These are phyloP conservation scores for Sebastes oblongus DNA, from an alignment of 2,797 vertebrate genomes.

Conservation along the genomic window DNA sequence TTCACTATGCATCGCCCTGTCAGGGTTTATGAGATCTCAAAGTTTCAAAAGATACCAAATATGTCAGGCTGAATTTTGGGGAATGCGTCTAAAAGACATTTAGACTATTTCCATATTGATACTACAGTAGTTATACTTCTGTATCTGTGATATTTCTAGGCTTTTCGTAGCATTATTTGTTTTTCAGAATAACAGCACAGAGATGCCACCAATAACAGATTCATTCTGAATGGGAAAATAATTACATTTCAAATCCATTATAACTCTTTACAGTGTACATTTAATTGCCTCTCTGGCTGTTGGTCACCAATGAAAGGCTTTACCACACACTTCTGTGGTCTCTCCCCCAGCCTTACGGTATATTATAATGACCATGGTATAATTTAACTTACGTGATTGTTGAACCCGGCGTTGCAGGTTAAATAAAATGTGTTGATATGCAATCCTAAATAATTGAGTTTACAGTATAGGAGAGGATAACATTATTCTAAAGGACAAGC, in stretches of 20 bases:
- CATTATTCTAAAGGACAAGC: conserved; percentile 15
- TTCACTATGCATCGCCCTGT: too few relatives aligned
- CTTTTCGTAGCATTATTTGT: background rate
- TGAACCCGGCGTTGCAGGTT: conserved; percentile 14
- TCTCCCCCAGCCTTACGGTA: background rate
- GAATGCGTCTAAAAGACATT: background rate
- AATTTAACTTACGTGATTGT: background rate
- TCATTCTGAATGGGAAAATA: conserved; percentile 4
- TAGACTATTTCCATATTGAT: background rate
- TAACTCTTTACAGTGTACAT: background rate
- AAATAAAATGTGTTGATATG: conserved; percentile 35
- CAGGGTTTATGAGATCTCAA: background rate
- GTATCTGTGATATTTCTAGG: background rate
- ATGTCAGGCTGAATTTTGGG: too few relatives aligned
- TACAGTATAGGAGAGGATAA: background rate
- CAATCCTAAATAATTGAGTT: conserved; percentile 32
- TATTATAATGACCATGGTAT: conserved; percentile 26
- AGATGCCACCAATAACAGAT: background rate
- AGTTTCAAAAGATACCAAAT: background rate
- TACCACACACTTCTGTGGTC: background rate
- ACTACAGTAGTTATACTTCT: background rate
- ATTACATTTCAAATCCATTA: conserved; percentile 2
- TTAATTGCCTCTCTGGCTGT: background rate
- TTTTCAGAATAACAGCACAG: background rate
- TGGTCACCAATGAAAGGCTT: background rate